phyloP scores from a whole-genome alignment of 1,140 invertebrate genomes.

The Brachionus rotundiformis region DNA sequence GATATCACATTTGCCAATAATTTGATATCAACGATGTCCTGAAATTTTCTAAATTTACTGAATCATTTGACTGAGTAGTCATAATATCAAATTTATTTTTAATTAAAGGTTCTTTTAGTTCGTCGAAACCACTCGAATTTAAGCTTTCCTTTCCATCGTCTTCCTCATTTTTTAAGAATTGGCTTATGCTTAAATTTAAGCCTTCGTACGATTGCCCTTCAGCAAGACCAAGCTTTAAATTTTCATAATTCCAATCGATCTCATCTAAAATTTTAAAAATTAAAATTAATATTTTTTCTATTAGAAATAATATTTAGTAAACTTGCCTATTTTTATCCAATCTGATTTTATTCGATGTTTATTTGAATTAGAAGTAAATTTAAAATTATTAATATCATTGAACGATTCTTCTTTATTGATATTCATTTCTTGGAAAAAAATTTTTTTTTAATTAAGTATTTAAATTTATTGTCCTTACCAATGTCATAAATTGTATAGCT shows the following conservation, averaged over 20 bases:
- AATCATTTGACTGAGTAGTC: not conserved
- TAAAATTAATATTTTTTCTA: not conserved
- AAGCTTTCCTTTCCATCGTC: not conserved
- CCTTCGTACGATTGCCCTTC: slow-evolving; percentile 15
- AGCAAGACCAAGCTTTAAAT: slow-evolving; percentile 12
- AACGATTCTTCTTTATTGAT: not conserved
- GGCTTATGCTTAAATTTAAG: slow-evolving; percentile 18
- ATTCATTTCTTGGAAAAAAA: not conserved
- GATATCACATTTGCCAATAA: not conserved
- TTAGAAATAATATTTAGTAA: not conserved
- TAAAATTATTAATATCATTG: not conserved
- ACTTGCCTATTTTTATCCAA: slow-evolving; percentile 17
- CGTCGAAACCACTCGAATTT: not conserved
- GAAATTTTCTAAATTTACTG: not conserved
- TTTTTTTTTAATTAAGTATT: not conserved
- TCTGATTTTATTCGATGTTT: not conserved
- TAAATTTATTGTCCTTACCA: not conserved
- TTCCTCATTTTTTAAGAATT: slow-evolving; percentile 7
- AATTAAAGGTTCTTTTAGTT: not conserved
- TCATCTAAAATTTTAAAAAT: not conserved
- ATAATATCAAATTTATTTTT: not conserved
- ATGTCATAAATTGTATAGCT: not conserved
- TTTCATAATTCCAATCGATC: slow-evolving; percentile 33
- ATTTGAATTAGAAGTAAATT: not conserved
- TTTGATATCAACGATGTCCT: not conserved